Base-by-base conservation (phyloP, 2,113 vertebrate species). In the Anser cygnoides region DNA sequence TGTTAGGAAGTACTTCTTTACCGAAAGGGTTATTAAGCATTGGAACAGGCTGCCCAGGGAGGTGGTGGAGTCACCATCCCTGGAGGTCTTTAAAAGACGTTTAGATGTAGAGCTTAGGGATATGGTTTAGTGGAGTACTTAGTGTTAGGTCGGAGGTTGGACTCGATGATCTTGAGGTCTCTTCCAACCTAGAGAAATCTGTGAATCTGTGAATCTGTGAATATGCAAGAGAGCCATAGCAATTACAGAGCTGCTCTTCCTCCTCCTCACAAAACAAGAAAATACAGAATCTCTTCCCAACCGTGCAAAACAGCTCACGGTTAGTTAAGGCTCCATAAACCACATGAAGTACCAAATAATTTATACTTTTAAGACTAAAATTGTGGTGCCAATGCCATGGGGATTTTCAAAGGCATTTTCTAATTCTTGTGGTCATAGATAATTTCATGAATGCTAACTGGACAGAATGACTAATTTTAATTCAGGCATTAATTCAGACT, bases 351-450 rank as follows among this genome's bases (percentile, higher is more conserved):
- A 54, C 37, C 31, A 70, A 85, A 61, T 23, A 57, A 65, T 11
- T 11, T 37, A 5, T 43, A 43, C 41, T 86, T 88, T 67, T 59
- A 77, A 55, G 23, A 77, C 50, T 44, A 71, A 86, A 91, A 84
- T 12, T 20, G 3, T 31, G 7, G 58, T 41, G 46, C 11, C 0
- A 3, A 11, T 31, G 25, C 26, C 41, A 70, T 1, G 1, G 23
- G 58, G 26, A 84, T 65, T 59, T 83, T 89, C 62, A 93, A 86
- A 89, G 19, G 55, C 21, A 55, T 80, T 58, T 83, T 89, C 49
- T 62, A 76, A 90, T 50, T 88, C 25, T 31, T 21, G 29, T 20
- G 28, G 44, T 70, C 55, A 77, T 21, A 66, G 19, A n/a, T 77
- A 71, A 81, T 74, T 73, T 84, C 17, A 88, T 26, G 28, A 90